Base-by-base conservation (phyloP, 2,888 invertebrate species). In the Amphipyra tragopoginis region DNA sequence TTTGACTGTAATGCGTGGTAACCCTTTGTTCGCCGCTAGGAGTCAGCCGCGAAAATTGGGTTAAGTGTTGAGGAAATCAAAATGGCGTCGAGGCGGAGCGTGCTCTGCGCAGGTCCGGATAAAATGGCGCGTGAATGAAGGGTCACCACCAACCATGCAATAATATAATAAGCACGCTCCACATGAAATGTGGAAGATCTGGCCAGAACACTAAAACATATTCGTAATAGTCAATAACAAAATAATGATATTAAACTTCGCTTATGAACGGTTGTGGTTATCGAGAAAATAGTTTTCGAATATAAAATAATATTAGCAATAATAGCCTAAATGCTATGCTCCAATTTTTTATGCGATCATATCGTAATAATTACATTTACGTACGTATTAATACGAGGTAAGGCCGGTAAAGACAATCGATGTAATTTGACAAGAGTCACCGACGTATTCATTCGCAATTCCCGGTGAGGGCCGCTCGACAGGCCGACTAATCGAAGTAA, bases 181-280 rank as follows among this genome's bases (percentile, higher is more conserved):
- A 90, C 93, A 92, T 93, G 75, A 86, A 86, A 93, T 93, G 93
- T 90, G 83, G 79, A 63, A 44, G 15, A 52, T 79, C 84, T 81
- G 83, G 84, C 84, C 85, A 76, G 59, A 72, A 64, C 84, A 81
- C 82, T 45, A 77, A 89, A 90, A 88, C 89, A 92, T 92, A 91
- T 91, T 92, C 89, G 82, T 90, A 89, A 90, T 92, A 91, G 93
- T 93, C 93, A 93, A 93, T 93, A 92, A 91, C 90, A 89, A 90
- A 88, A 89, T 90, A 90, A 90, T 92, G 91, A 91, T 92, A 91
- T 93, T 93, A 89, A 91, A 94, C 93, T 93, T 94, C 93, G 93
- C 94, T 94, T 94, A 94, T 94, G 94, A 94, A 94, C 90, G 94
- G 94, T 94, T 94, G 94, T 94, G 94, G 92, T 93, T 90, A 93